phyloP scores from a whole-genome alignment of 2,797 vertebrate genomes.

The Chelonia mydas region DNA sequence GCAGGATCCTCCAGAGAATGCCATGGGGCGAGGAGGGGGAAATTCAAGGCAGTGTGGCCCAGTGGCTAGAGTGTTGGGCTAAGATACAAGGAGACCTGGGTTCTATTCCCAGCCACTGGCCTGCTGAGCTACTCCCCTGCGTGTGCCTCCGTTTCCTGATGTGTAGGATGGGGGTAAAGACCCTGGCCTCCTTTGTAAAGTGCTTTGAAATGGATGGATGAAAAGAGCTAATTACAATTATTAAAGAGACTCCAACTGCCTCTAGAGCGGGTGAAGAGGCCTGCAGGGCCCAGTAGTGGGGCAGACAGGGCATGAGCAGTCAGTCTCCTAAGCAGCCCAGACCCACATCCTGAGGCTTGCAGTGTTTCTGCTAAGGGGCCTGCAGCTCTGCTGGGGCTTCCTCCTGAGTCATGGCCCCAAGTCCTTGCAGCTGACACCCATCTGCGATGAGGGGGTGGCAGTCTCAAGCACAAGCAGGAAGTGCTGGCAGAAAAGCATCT shows the following conservation, averaged over 20 bases:
- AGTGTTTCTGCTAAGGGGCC: neutral
- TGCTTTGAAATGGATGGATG: neutral
- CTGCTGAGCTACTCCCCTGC: no score
- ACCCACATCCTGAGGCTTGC: fast-evolving
- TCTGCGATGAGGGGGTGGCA: conserved; percentile 66
- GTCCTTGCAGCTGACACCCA: neutral
- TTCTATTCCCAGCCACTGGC: neutral
- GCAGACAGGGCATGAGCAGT: no score
- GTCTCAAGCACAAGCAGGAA: conserved; percentile 46
- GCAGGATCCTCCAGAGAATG: neutral
- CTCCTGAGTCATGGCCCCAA: neutral
- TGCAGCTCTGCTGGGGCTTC: neutral
- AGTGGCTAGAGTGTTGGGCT: no score
- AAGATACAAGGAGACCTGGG: neutral
- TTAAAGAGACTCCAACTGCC: neutral
- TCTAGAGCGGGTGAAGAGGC: no score
- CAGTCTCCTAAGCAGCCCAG: neutral
- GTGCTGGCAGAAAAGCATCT: conserved; percentile 44
- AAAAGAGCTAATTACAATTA: neutral
- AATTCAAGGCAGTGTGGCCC: neutral
- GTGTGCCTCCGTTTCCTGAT: neutral
- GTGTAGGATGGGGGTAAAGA: neutral
- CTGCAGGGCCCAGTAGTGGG: no score
- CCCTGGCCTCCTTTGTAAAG: neutral
- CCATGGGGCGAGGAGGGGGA: neutral